Evolutionary conservation across 2,113 vertebrate genomes (phyloP).

Genomic region (Candoia aspera): DNA sequence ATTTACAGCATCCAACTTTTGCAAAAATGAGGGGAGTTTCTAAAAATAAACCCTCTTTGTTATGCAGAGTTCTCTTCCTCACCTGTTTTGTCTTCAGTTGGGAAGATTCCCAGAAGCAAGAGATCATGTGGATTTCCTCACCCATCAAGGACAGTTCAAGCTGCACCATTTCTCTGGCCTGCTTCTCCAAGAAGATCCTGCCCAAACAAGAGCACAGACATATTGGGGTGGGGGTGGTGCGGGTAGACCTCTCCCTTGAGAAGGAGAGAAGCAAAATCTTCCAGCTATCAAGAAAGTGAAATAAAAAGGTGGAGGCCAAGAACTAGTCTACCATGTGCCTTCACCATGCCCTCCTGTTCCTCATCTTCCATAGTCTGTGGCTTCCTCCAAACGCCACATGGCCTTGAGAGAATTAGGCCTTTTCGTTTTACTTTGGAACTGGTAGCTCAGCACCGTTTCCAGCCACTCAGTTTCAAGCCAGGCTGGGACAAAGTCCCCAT

Average conservation of each 20-base stretch:
- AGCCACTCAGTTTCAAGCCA: too few species aligned
- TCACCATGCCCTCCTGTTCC: not conserved
- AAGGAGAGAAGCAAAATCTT: not conserved
- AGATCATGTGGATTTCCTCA: slow-evolving; percentile 46
- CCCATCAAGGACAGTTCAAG: slow-evolving; percentile 51
- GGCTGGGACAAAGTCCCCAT: not conserved
- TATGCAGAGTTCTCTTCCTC: not conserved
- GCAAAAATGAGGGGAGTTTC: not conserved
- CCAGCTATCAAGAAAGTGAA: not conserved
- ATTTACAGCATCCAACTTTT: not conserved
- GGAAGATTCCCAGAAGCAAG: slow-evolving; percentile 33
- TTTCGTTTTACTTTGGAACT: not conserved
- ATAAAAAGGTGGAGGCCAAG: not conserved
- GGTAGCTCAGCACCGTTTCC: not conserved
- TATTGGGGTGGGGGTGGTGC: not conserved
- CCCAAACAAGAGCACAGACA: slow-evolving; percentile 2
- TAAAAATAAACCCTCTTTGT: not conserved
- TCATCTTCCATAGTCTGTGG: too few species aligned
- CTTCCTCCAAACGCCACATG: too few species aligned
- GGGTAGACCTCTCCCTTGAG: fast-evolving
- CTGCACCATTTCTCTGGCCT: slow-evolving; percentile 52
- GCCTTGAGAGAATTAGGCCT: not conserved
- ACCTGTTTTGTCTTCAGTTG: not conserved
- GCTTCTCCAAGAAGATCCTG: slow-evolving; percentile 63
- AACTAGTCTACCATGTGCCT: not conserved